Evolutionary conservation across 2,888 invertebrate genomes (phyloP).

Genomic region (Netelia fuscicornis): DNA sequence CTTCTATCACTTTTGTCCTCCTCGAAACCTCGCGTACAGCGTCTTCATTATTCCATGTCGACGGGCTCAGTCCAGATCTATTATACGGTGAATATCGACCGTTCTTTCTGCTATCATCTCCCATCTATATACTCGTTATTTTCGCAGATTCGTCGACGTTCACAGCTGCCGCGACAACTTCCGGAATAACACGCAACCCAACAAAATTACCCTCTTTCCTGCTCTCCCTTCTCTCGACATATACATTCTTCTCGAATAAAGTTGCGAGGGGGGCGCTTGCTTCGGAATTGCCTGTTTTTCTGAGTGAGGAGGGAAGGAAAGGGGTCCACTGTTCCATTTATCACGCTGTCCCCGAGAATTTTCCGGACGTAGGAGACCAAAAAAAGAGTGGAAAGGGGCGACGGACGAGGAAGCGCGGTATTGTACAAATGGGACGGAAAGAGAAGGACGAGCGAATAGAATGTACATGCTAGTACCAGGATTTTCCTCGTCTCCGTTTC

Average conservation of each 20-base stretch:
- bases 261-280: constrained; percentile 16
- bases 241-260: neutral
- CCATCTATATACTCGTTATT: constrained; percentile 32
- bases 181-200: constrained; percentile 67
- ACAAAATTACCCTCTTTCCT: constrained; percentile 69
- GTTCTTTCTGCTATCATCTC: constrained; percentile 5
- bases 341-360: constrained; percentile 64
- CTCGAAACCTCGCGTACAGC: neutral
- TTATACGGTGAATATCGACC: constrained; percentile 30
- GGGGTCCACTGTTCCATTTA: constrained; percentile 72
- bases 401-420: constrained; percentile 12
- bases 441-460: constrained; percentile 1
- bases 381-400: constrained; percentile 25
- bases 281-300: constrained; percentile 68
- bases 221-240: neutral
- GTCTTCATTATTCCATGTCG: constrained; percentile 6
- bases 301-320: neutral
- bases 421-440: constrained; percentile 35
- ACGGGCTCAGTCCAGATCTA: constrained; percentile 7
- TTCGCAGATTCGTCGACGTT: constrained; percentile 4
- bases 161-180: constrained; percentile 32
- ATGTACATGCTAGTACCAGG: constrained; percentile 21
- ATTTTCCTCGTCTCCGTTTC: constrained; percentile 42
- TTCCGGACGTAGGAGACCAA: constrained; percentile 32
- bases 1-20: neutral